Base-by-base conservation (phyloP, 2,113 vertebrate genomes). In the Clupea harengus region DNA sequence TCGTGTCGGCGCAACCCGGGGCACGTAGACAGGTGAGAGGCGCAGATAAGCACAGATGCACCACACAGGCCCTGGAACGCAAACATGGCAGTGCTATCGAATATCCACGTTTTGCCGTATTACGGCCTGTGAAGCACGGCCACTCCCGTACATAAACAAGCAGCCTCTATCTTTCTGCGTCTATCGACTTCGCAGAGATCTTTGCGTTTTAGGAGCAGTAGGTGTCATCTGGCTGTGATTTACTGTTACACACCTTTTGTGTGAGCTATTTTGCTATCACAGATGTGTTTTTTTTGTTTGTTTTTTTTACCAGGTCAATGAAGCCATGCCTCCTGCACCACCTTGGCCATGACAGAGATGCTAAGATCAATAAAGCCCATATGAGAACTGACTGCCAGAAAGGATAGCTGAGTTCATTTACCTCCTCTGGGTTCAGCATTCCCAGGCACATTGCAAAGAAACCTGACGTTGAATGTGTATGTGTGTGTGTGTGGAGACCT, bases 381-480 rank as follows among this genome's bases (percentile, higher is more conserved):
- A 88, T 85, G 84, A 81, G 82, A 87, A 83, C 20, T 20, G 7
- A 45, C 75, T 83, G 83, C 82, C 50, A 87, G 85, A 85, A 88
- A 87, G 82, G 78, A 87, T 82, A 82, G 50, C 25, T 80, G 52
- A 86, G 49, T 84, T 84, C 20, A 83, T 86, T 89, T 84, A 39
- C 80, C 87, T 83, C 84, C 81, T 87, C 22, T 86, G 64, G 85
- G 81, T n/a, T 83, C 81, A 28, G 60, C 83, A 28, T 88, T 72
- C 49, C 47, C 84, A 85, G 39, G 50, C 39, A 52, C 45, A 60
- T 44, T 18, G 64, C 84, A 81, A 84, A 49, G n/a, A 32, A 10
- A 11, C 28, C n/a, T 72, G 64, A 60, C 11, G 15, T 15, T n/a
- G 47, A 5, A 47, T 32, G 46, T 54, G 82, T 45, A 49, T 32